Base-by-base conservation (phyloP, 2,888 invertebrate genomes). In the Heliconius aoede region DNA sequence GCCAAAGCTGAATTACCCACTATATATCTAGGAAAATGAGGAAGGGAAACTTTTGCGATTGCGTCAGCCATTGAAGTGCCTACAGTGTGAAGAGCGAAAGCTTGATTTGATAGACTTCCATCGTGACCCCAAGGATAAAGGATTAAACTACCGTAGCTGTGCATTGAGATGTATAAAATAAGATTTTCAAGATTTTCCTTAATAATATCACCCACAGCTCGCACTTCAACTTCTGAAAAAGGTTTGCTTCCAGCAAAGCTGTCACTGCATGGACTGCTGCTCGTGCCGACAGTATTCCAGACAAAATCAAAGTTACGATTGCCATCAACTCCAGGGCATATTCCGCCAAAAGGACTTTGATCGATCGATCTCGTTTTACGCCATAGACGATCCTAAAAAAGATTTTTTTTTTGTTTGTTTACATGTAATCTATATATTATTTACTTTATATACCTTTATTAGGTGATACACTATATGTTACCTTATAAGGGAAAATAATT, bases 231-330 rank as follows among this genome's bases (percentile, higher is more conserved):
- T 87, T 97, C 97, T 0, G 97, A 97, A 88, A 96, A 96, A 5
- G 96, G 85, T 0, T 83, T 81, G 30, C 90, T 87, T 0, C 97
- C 97, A 5, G 95, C 95, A 86, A 91, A 97, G 0, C 88, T 95
- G 1, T 96, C 95, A 0, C 88, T 80, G 85, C 97, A 97, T 11
- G 95, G 95, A 65, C 85, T 87, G 28, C 69, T 82, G 83, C 95
- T 95, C 9, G 95, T 93, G 0, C 96, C 97, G 77, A 89, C 93
- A 85, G 94, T 95, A 91, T 95, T 96, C 97, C 97, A 97, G 79
- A 95, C 91, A 83, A 95, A 95, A 74, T 95, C 96, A 83, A 96
- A 98, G 90, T 98, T 97, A 3, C 97, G 92, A 87, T 97, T 97
- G 0, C 95, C 95, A 84, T 98, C 97, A 0, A 96, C 96, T 21